Percentiles rank a stretch among this genome's conserved stretches.
phyloP scores from a whole-genome alignment of 2,113 vertebrate species.

The Orthonyx spaldingii region DNA sequence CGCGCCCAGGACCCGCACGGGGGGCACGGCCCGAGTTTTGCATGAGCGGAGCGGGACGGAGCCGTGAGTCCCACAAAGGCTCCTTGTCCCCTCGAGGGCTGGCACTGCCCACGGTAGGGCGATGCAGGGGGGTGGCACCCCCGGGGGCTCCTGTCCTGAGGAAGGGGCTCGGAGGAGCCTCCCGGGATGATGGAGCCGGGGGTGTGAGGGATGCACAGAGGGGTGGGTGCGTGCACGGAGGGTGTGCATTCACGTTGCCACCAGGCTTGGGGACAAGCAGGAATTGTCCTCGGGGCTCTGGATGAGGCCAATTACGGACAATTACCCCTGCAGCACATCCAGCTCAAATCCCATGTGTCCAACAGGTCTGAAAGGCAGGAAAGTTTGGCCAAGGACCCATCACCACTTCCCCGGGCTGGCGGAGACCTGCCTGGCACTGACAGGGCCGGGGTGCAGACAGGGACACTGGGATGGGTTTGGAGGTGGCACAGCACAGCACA shows the following conservation, averaged over 20 bases:
- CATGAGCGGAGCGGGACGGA: neutral
- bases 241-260: neutral
- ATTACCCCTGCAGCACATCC: neutral
- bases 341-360: neutral
- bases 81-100: neutral
- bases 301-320: neutral
- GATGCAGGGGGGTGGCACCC: rapidly evolving
- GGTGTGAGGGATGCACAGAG: rapidly evolving
- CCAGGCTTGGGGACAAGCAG: neutral
- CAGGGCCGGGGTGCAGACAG: neutral
- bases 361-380: neutral
- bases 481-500: neutral
- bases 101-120: neutral
- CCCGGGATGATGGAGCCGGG: neutral
- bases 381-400: neutral
- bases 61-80: neutral
- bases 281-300: neutral
- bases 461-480: neutral
- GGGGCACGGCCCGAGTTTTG: neutral
- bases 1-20: rapidly evolving
- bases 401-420: neutral
- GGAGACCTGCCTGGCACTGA: too few species aligned
- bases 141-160: neutral
- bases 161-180: neutral
- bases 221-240: neutral